Evolutionary conservation across 2,797 vertebrate species (phyloP).

Genomic region (Crenichthys baileyi): DNA sequence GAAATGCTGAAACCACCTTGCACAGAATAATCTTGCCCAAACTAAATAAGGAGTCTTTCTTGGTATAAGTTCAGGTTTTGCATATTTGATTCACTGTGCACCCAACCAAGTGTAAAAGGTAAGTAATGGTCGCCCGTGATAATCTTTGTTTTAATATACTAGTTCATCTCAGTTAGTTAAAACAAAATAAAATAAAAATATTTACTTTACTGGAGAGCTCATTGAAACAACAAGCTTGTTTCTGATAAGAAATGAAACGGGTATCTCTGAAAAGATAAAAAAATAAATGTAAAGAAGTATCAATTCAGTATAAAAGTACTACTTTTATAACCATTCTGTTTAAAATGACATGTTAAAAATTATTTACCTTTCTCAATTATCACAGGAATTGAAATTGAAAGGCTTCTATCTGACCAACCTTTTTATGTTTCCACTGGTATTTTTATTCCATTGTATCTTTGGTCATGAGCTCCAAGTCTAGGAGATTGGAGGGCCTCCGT

Average conservation of each 20-base stretch:
- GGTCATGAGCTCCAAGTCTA: no score
- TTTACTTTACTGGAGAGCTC: background rate
- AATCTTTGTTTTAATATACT: background rate
- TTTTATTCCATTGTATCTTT: no score
- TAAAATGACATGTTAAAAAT: no score
- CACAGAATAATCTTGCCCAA: background rate
- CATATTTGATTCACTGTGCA: background rate
- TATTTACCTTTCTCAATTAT: no score
- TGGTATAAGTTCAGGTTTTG: background rate
- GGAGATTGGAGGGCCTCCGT: no score
- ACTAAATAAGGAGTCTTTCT: background rate
- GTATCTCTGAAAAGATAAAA: background rate
- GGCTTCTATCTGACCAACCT: no score
- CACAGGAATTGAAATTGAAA: no score
- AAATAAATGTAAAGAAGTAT: no score
- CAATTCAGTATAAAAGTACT: no score
- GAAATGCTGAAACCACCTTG: slow-evolving; percentile 4
- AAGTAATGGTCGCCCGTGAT: background rate
- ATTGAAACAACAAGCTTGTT: no score
- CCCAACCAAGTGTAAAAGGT: background rate
- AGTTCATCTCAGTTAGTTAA: background rate
- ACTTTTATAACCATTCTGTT: no score
- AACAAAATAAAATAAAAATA: background rate
- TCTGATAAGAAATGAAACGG: background rate
- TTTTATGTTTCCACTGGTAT: no score